Conservation (phyloP, 2,888 invertebrate genomes). For the Muschampia plurimacula region DNA sequence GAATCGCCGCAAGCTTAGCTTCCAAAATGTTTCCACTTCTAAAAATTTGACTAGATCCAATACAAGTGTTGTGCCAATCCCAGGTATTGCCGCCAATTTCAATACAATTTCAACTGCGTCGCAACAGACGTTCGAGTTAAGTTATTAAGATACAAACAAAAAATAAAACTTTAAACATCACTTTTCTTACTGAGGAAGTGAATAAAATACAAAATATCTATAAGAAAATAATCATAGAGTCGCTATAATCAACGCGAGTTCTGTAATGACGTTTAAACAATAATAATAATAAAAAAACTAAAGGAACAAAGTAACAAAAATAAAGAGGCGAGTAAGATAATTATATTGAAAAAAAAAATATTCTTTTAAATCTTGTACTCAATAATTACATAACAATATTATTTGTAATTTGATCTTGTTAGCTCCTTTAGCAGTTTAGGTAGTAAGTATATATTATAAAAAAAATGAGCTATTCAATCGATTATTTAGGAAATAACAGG, state of each 20-base stretch:
- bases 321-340: conserved; percentile 78
- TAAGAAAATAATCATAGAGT: conserved; percentile 67
- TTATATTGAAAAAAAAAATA: conserved; percentile 80
- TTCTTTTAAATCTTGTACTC: conserved; percentile 84
- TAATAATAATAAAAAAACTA: conserved; percentile 79
- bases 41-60: conserved; percentile 85
- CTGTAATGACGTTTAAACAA: conserved; percentile 78
- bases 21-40: conserved; percentile 60
- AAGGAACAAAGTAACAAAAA: conserved; percentile 84
- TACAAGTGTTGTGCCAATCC: conserved; percentile 76
- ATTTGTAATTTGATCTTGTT: conserved; percentile 80
- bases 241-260: conserved; percentile 64
- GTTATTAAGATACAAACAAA: conserved; percentile 44
- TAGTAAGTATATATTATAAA: conserved; percentile 51
- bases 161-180: conserved; percentile 65
- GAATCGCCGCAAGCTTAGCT: conserved; percentile 74
- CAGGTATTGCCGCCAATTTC: conserved; percentile 62
- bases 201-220: conserved; percentile 69
- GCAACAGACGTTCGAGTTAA: conserved; percentile 47
- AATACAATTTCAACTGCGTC: conserved; percentile 50
- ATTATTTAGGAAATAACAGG: conserved; percentile 68
- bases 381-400: conserved; percentile 85
- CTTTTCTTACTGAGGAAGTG: conserved; percentile 76
- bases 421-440: conserved; percentile 70
- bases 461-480: conserved; percentile 68